Conservation (phyloP, 2,113 vertebrate species). For the Gallinago undulata region DNA sequence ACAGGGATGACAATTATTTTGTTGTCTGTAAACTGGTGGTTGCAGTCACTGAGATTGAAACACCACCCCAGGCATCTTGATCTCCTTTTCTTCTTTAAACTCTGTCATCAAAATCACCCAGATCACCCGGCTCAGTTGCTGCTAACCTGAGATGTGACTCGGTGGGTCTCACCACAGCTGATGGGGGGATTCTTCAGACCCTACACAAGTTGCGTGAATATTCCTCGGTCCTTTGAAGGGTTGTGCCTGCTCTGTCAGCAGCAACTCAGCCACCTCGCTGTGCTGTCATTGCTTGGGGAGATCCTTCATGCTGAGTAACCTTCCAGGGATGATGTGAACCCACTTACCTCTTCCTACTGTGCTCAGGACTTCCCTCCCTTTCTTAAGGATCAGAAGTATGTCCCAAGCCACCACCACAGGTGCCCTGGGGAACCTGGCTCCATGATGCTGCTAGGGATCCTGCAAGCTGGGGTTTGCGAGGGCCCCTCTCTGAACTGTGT, state of each 20-base stretch:
- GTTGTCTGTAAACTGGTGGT: neutral
- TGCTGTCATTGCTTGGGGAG: neutral
- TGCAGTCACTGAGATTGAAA: neutral
- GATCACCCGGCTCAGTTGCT: neutral
- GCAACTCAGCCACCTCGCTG: neutral
- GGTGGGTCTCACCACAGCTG: accelerated
- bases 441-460: neutral
- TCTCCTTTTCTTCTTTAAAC: neutral
- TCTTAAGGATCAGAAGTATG: neutral
- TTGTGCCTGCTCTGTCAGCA: neutral
- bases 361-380: constrained; percentile 33
- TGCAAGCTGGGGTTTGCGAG: neutral
- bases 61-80: neutral
- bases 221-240: neutral
- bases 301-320: neutral
- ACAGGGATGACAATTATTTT: neutral
- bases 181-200: neutral
- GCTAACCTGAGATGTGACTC: neutral
- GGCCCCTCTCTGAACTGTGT: neutral
- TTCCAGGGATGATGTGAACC: constrained; percentile 13
- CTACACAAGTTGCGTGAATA: neutral
- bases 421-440: neutral
- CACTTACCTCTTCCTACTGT: constrained; percentile 26
- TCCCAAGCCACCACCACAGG: neutral
- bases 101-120: neutral